These are phyloP conservation scores for Biston betularia DNA, from an alignment of 2,888 invertebrate species.

Conservation along the genomic window DNA sequence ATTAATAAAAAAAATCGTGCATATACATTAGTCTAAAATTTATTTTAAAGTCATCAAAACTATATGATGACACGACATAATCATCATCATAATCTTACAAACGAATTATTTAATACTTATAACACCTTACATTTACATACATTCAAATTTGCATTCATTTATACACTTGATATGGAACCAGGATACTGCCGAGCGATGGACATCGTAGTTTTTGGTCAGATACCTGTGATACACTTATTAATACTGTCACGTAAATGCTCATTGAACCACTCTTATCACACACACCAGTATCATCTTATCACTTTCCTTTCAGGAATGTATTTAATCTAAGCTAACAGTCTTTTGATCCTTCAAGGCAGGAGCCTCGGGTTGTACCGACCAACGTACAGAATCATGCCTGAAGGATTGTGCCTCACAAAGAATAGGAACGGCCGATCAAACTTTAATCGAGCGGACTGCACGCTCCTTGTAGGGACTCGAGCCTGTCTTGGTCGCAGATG, in stretches of 20 bases:
- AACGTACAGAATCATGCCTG: slow-evolving; percentile 95
- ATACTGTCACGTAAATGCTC: slow-evolving; percentile 85
- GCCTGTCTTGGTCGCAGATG: slow-evolving; percentile 91
- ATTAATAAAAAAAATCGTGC: slow-evolving; percentile 8
- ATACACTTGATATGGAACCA: slow-evolving; percentile 69
- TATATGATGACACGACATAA: slow-evolving; percentile 62
- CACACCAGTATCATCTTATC: slow-evolving; percentile 77
- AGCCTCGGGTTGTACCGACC: slow-evolving; percentile 95
- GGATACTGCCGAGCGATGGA: slow-evolving; percentile 48
- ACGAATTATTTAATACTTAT: slow-evolving; percentile 56
- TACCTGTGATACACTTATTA: slow-evolving; percentile 72
- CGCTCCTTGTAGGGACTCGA: slow-evolving; percentile 88
- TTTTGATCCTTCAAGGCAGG: slow-evolving; percentile 87
- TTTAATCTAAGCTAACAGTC: slow-evolving; percentile 82
- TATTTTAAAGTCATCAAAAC: slow-evolving; percentile 60
- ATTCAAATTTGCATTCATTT: slow-evolving; percentile 64
- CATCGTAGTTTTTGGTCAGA: slow-evolving; percentile 48
- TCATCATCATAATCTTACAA: slow-evolving; percentile 53
- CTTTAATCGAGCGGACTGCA: slow-evolving; percentile 89
- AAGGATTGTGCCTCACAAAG: slow-evolving; percentile 95
- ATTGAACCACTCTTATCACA: slow-evolving; percentile 75
- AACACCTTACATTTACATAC: slow-evolving; percentile 58
- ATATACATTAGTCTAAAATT: slow-evolving; percentile 43
- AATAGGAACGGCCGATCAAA: slow-evolving; percentile 96
- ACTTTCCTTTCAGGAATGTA: slow-evolving; percentile 79